phyloP scores from a whole-genome alignment of 2,797 vertebrate species.

The Pangasius macronema region DNA sequence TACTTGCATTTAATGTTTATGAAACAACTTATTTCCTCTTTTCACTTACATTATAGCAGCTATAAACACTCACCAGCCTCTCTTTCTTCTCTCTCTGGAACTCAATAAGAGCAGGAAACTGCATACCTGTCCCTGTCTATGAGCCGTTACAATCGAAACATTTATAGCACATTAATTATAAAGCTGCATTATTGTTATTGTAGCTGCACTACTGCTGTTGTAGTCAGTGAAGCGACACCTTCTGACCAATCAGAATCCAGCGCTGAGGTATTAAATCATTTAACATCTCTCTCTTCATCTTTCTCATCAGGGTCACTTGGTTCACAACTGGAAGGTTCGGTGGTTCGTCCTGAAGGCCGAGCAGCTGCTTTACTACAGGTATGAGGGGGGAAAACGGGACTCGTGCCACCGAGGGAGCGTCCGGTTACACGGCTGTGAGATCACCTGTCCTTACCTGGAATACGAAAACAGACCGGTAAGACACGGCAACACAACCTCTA shows the following conservation, averaged over 20 bases:
- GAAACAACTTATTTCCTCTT: not conserved
- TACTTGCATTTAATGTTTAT: not conserved
- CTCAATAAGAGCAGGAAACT: not conserved
- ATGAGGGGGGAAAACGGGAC: conserved; percentile 82
- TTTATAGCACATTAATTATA: not conserved
- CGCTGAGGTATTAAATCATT: not conserved
- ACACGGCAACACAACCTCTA: not conserved
- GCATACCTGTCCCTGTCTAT: too few relatives aligned
- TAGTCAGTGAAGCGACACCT: not conserved
- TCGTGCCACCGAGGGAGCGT: conserved; percentile 84
- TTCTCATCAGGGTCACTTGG: conserved; percentile 83
- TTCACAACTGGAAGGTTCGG: conserved; percentile 93
- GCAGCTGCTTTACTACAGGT: conserved; percentile 89
- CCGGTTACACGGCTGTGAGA: conserved; percentile 79
- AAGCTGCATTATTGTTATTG: too few relatives aligned
- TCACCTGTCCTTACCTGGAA: conserved; percentile 89
- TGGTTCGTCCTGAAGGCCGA: conserved; percentile 90
- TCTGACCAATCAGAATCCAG: conserved; percentile 8
- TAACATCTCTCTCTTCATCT: conserved; percentile 28
- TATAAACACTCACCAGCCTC: not conserved
- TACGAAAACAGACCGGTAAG: conserved; percentile 88
- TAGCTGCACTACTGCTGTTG: not conserved
- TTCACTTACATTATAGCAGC: not conserved
- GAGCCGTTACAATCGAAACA: not conserved
- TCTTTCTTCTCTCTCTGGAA: not conserved